Percentiles rank a stretch among this genome's conserved stretches.
Conservation (phyloP, 2,113 vertebrate species). For the Phasianus colchicus region DNA sequence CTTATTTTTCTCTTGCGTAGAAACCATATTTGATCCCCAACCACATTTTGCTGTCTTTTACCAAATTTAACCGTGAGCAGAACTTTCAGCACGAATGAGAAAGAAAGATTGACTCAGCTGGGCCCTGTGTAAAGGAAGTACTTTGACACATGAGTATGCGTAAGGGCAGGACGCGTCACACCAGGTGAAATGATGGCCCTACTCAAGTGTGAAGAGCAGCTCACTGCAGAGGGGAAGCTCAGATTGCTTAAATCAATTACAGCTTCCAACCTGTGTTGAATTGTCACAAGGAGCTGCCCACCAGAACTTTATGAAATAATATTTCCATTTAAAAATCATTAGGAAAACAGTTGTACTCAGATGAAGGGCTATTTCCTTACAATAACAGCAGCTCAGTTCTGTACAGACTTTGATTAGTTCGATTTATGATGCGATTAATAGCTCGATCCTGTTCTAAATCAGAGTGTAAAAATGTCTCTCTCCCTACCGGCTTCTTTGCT, state of each 20-base stretch:
- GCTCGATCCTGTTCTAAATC: slow-evolving; percentile 17
- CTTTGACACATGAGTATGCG: neutral
- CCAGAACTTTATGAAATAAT: neutral
- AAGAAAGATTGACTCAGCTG: neutral
- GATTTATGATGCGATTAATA: slow-evolving; percentile 26
- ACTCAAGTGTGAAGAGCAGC: neutral
- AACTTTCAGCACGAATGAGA: neutral
- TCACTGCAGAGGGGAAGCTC: neutral
- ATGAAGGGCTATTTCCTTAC: neutral
- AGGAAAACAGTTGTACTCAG: neutral
- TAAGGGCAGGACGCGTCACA: neutral
- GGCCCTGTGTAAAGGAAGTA: neutral
- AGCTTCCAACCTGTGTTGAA: neutral
- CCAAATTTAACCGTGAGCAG: neutral
- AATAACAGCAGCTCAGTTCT: neutral
- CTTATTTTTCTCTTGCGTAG: neutral
- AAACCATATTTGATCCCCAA: neutral
- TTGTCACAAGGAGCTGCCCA: neutral
- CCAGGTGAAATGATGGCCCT: neutral
- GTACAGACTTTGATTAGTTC: neutral
- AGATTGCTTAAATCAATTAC: neutral
- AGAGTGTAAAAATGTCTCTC: slow-evolving; percentile 7
- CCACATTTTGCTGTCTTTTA: neutral
- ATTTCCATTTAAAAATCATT: neutral
- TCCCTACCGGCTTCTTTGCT: neutral